Evolutionary conservation across 2,888 invertebrate species (phyloP), one percentile per base, ranked within the genome.

Genomic region (Microplitis deprimator): DNA sequence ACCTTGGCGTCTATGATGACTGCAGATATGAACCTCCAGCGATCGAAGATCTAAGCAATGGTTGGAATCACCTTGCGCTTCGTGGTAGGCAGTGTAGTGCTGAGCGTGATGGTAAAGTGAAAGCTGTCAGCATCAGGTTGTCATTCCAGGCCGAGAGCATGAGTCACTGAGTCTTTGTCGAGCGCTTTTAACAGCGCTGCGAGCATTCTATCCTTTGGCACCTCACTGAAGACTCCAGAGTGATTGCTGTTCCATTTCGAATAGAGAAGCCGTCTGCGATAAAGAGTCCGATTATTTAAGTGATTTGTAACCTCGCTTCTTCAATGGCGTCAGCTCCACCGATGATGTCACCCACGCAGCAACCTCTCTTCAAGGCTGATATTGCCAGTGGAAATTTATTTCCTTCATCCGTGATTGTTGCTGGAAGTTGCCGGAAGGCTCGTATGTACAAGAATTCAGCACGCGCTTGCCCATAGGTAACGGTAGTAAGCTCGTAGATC

Each of bases 11-110:
- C 8, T 40, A 79, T 75, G 6, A 75, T 67, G 13, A 79, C 70
- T 2, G 79, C 77, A 8, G 76, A 8, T 29, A 77, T 20, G 69
- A 77, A 77, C 20, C 78, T 20, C 20, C 2, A 20, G 20, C 20
- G 20, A 71, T 81, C 78, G 70, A 80, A 81, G 8, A 80, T 29
- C 59, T 77, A 60, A 5, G 79, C 77, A n/a, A 78, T 75, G 16
- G 39, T 64, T n/a, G 81, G 79, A 6, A 77, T 65, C 17, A 78
- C 40, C 1, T 70, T 20, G 1, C 79, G 73, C 20, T 79, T 80
- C 0, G 77, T 75, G 41, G 40, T n/a, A 16, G 60, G 13, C 8
- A 50, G 38, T 13, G 40, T 10, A 39, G 17, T 4, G n/a, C n/a
- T 6, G 5, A 16, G 41, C 10, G n/a, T 6, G 29, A 41, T 29